Evolutionary conservation across 1,140 invertebrate species (phyloP), one percentile per base, ranked within the genome.

Genomic region (Venustaconcha ellipsiformis): DNA sequence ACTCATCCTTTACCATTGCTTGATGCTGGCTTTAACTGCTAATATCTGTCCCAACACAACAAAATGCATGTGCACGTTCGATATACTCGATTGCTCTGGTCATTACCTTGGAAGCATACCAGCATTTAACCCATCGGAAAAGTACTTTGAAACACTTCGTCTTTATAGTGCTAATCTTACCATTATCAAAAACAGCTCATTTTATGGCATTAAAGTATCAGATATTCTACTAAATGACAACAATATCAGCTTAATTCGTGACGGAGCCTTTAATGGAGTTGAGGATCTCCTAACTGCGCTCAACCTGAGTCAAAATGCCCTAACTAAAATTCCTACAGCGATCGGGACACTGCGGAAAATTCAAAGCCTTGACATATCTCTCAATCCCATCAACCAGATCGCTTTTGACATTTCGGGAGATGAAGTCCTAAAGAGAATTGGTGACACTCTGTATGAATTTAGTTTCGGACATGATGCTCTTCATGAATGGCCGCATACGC

Each of bases 321-420:
- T 77, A 11, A n/a, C 3, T 0, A 57, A 26, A 6, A 56, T 77
- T 30, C 75, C 75, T 26, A 1, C 58, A 14, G 75, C 75, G 2
- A 55, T 72, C 56, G 70, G 70, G 15, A 26, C 37, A 15, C 57
- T 77, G 5, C n/a, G 63, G 15, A 68, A 56, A 1, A 55, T 77
- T 30, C 14, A 4, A 15, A 37, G 26, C 30, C 14, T 77, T 30
- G 55, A 77, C 30, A 65, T 77, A 2, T 26, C 70, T 12, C 4
- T 63, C 59, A 77, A 77, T 60, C 75, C 69, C 1, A 77, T 77
- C 20, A 30, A 62, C 48, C 30, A 72, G 56, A 67, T 56, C n/a
- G 23, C 66, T 55, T 77, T 77, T 68, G 70, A 67, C 58, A 11
- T 0, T 48, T 2, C 0, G 6, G 37, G 37, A 1, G 65, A 77